Evolutionary conservation across 2,113 vertebrate genomes (phyloP).

Genomic region (Vulpes lagopus): DNA sequence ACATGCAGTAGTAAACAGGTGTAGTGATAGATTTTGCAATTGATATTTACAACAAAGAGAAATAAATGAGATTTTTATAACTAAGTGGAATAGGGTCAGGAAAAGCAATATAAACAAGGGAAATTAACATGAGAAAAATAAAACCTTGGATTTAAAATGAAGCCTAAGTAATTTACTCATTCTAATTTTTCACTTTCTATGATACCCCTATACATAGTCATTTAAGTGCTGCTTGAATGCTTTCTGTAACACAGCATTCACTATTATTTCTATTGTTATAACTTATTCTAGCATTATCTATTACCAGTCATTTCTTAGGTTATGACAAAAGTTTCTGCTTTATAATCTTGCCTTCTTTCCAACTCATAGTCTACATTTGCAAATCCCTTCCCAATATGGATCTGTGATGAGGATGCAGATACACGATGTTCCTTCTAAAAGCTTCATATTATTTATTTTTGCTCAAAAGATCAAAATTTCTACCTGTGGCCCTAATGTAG

Average conservation of each 20-base stretch:
- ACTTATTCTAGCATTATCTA: not conserved
- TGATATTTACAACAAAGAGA: constrained; percentile 23
- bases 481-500: not conserved
- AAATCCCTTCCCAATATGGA: not conserved
- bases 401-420: not conserved
- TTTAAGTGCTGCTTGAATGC: not conserved
- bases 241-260: not conserved
- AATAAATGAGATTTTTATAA: constrained; percentile 24
- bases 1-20: not conserved
- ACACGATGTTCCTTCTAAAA: not conserved
- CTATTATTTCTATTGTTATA: not conserved
- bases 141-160: constrained; percentile 15
- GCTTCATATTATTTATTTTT: constrained; percentile 19
- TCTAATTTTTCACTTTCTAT: constrained; percentile 19
- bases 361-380: not conserved
- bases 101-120: constrained; percentile 22
- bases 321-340: not conserved
- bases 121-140: constrained; percentile 39
- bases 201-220: not conserved
- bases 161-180: not conserved
- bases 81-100: not conserved
- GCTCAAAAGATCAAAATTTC: not conserved
- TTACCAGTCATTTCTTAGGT: not conserved
- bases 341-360: not conserved
- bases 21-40: constrained; percentile 19